These are phyloP conservation scores for Poeciliopsis turrubarensis DNA, from an alignment of 2,113 vertebrate species.

Conservation along the genomic window DNA sequence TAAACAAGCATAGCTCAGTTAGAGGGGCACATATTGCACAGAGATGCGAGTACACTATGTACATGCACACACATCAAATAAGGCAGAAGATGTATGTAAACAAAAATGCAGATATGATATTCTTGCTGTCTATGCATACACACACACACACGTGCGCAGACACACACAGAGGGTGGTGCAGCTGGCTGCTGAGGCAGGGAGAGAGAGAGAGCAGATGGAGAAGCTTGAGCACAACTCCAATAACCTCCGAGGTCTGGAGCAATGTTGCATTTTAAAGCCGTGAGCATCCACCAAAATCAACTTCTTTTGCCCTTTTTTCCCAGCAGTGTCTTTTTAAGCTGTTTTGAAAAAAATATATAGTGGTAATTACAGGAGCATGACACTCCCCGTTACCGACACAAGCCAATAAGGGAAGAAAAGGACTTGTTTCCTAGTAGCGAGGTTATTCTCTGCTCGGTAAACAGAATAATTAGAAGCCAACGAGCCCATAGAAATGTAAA, in stretches of 20 bases:
- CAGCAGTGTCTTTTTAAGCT: slow-evolving; percentile 10
- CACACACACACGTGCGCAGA: no score
- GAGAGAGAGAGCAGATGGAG: slow-evolving; percentile 72
- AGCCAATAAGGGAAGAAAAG: slow-evolving; percentile 36
- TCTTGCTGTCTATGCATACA: no score
- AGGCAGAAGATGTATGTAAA: slow-evolving; percentile 20
- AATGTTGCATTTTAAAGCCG: slow-evolving; percentile 52
- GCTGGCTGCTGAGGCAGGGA: slow-evolving; percentile 67
- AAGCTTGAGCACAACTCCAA: slow-evolving; percentile 61
- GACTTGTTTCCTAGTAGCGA: slow-evolving; percentile 17
- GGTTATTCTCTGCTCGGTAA: slow-evolving; percentile 21
- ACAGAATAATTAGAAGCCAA: slow-evolving; percentile 53
- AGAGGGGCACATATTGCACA: slow-evolving; percentile 29
- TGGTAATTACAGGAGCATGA: slow-evolving; percentile 27
- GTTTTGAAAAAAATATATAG: slow-evolving; percentile 2
- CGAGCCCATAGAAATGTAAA: slow-evolving; percentile 40
- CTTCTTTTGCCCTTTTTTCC: slow-evolving; percentile 9
- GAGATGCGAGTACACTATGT: slow-evolving; percentile 23
- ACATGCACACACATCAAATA: slow-evolving; percentile 58
- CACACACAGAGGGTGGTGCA: slow-evolving; percentile 41
- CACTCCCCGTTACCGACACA: slow-evolving; percentile 15
- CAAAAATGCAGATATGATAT: slow-evolving; percentile 22
- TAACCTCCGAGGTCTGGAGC: slow-evolving; percentile 54
- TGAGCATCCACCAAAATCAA: slow-evolving; percentile 17
- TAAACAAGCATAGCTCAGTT: slow-evolving; percentile 50